Evolutionary conservation across 1,140 invertebrate genomes (phyloP), one percentile per base, ranked within the genome.

Genomic region (Lycorma delicatula): DNA sequence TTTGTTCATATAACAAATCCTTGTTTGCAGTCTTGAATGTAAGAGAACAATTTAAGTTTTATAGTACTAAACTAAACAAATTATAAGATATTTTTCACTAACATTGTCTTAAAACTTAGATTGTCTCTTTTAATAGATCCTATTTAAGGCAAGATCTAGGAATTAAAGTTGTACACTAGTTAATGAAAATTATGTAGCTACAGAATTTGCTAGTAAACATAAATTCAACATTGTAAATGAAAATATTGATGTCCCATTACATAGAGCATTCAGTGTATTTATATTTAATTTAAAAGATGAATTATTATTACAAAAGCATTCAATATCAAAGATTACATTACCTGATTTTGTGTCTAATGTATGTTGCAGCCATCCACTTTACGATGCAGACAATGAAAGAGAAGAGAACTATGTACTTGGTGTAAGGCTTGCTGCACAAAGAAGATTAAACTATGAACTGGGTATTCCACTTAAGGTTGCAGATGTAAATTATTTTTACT

Each of bases 261-360:
- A 99, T 71, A 78, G 97, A 64, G 97, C 96, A 2, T 98, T 98
- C 70, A 98, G 94, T 75, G 91, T 98, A 0, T 98, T 98, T 71
- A 74, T 98, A 0, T 99, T 99, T 67, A 95, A 98, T 70, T 74
- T 76, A 13, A 79, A 90, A 64, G 86, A 87, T 26, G 84, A 89
- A 60, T 79, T 90, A 64, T 72, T 99, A 0, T 70, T 99, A 23
- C 97, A 99, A 67, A 88, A 93, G 70, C 78, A 97, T 66, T 86
- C 94, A 3, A 74, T 80, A 26, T 78, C 80, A 28, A 99, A 99
- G 79, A 93, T 65, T 84, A 93, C 88, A 59, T 92, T 89, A 72
- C 88, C 89, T 13, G 77, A 81, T 60, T 83, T 84, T 67, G 95
- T 87, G 65, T 95, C 94, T 11, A 98, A 98, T 68, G 89, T 93